Evolutionary conservation across 2,113 vertebrate species (phyloP), one percentile per base, ranked within the genome.

Genomic region (Eurypyga helias): DNA sequence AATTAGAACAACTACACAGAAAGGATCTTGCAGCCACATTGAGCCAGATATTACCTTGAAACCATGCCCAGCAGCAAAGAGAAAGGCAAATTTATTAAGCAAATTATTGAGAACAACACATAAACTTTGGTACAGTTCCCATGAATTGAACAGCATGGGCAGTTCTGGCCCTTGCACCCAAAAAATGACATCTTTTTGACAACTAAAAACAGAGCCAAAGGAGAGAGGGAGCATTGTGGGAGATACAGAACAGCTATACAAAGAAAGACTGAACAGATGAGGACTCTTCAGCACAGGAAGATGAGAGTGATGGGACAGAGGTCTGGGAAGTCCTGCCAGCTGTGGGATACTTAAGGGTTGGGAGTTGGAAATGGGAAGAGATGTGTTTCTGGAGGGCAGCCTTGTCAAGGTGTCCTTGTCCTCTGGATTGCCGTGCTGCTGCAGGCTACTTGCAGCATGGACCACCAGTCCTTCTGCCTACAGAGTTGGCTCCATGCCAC

Each of bases 251-350:
- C 8, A 67, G 67, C 43, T 3, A 0, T 13, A 52, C 0, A 0
- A 11, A 51, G 57, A 28, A n/a, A 54, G 11, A 11, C 33, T 49
- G 73, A 51, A 38, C 10, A 31, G 43, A 2, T 61, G 29, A 51
- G 29, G n/a, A 61, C 29, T 23, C 14, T 48, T 64, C 23, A 29
- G 16, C 29, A 29, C 1, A 1, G 46, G 43, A 54, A 28, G 36
- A 17, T 10, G 13, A 43, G 26, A 34, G 43, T 4, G 28, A 13
- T 71, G n/a, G 0, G 17, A 14, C 66, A 61, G 33, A 49, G 33
- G 17, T 15, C n/a, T 34, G 23, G 34, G 48, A 51, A 48, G 48
- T 8, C 17, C 41, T 70, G 51, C 41, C 0, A 0, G 10, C 1
- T 31, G 51, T n/a, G 67, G 17, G 72, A 33, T 10, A 16, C 5